Evolutionary conservation across 2,797 vertebrate genomes (phyloP).

Genomic region (Thalassophryne amazonica): DNA sequence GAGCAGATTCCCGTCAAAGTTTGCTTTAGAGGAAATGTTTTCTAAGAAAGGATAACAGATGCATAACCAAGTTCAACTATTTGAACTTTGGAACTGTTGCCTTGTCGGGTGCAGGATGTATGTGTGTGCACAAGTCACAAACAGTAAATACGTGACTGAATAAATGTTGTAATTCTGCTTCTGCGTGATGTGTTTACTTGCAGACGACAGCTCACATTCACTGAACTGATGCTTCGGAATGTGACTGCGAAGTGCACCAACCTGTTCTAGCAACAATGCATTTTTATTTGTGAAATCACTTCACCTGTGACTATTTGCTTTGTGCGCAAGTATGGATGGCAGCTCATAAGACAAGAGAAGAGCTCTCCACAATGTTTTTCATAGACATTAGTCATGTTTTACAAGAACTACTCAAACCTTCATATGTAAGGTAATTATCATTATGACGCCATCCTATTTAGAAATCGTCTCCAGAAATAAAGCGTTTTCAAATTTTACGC

Average conservation of each 20-base stretch:
- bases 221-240: conserved; percentile 37
- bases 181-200: neutral
- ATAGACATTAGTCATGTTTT: neutral
- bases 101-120: neutral
- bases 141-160: neutral
- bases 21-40: conserved; percentile 1
- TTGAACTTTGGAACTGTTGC: conserved; percentile 59
- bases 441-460: neutral
- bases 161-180: neutral
- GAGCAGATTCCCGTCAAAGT: neutral
- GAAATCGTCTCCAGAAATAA: neutral
- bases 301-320: conserved; percentile 38
- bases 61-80: conserved; percentile 4
- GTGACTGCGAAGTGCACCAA: conserved; percentile 56
- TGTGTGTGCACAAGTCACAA: neutral
- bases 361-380: neutral
- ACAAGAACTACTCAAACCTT: neutral
- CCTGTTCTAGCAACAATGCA: conserved; percentile 69
- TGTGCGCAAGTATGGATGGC: conserved; percentile 31
- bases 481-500: neutral
- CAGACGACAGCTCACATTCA: conserved; percentile 10
- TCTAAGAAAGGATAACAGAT: conserved; percentile 21
- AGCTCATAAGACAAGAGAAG: conserved; percentile 1
- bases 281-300: conserved; percentile 41
- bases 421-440: neutral